These are phyloP conservation scores for Nannoperca obscura DNA, from an alignment of 2,797 vertebrate genomes.

Conservation along the genomic window DNA sequence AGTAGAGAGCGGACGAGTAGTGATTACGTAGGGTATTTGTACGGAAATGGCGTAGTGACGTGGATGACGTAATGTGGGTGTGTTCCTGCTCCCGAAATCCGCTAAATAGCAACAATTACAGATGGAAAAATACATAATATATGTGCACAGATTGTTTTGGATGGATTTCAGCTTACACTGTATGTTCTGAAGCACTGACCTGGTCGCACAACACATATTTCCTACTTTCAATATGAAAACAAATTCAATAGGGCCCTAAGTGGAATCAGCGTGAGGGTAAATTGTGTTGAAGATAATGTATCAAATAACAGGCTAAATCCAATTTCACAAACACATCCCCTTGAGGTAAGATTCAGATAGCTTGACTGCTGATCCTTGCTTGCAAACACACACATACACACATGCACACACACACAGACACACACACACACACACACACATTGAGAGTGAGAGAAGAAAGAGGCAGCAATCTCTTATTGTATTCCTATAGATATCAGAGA, in stretches of 20 bases:
- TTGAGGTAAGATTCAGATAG: conserved; percentile 52
- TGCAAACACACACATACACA: conserved; percentile 1
- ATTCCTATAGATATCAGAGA: conserved; percentile 54
- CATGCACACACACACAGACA: not conserved
- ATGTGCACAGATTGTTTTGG: conserved; percentile 17
- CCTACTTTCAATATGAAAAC: conserved; percentile 58
- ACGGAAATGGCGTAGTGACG: too few species aligned
- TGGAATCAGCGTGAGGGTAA: conserved; percentile 64
- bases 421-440: conserved; percentile 5
- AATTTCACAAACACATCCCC: conserved; percentile 71
- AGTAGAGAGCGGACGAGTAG: too few species aligned
- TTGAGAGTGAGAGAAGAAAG: conserved; percentile 34
- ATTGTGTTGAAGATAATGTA: conserved; percentile 69
- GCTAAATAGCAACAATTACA: conserved; percentile 46
- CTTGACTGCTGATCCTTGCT: conserved; percentile 40
- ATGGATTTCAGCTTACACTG: conserved; percentile 22
- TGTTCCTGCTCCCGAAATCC: too few species aligned
- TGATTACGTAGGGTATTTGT: too few species aligned
- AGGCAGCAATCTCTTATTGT: conserved; percentile 47
- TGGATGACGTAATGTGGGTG: too few species aligned
- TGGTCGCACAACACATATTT: conserved; percentile 53
- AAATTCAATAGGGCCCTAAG: conserved; percentile 62
- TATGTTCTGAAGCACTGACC: conserved; percentile 45
- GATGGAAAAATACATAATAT: conserved; percentile 40
- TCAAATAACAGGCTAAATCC: conserved; percentile 64